Evolutionary conservation across 2,888 invertebrate genomes (phyloP), one percentile per base, ranked within the genome.

Genomic region (Blastobasis lacticolella): DNA sequence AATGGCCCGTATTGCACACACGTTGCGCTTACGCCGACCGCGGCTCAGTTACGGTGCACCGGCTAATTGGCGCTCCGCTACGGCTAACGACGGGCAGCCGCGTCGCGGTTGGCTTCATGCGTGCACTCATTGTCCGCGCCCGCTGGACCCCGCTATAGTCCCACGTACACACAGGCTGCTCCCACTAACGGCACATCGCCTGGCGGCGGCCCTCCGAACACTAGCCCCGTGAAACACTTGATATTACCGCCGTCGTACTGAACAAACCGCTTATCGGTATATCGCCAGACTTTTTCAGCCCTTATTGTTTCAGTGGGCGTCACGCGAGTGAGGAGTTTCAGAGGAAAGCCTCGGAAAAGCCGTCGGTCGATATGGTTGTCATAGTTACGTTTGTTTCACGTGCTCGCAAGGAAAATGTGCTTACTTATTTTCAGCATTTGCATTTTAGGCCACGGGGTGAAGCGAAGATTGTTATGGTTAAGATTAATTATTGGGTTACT

Each of bases 341-440:
- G 80, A 74, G 74, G 71, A 82, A 81, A 81, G 80, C 78, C 80
- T 85, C 80, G 81, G 85, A 80, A 87, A 87, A 82, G 81, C 81
- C 85, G 77, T 73, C 77, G 85, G 73, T 88, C 88, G 87, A 88
- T 88, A 87, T 63, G 48, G 81, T 88, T 72, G 77, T 68, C 79
- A 86, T 87, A 77, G 81, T 57, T 75, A 87, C 84, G 81, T 75
- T 76, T 82, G 86, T 83, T 87, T 86, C 77, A 83, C 75, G 80
- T 81, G 79, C 66, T 71, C 63, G 66, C 59, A 66, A 76, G 73
- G 73, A 78, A 69, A 73, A 71, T 67, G 64, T 71, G 71, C 64
- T 67, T 78, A 48, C 9, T 10, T 41, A 10, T 78, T 80, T 79
- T 77, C 71, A 9, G 75, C 71, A 83, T 86, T 86, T 82, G 81